Base-by-base conservation (phyloP, 2,888 invertebrate species). In the Pherbina coryleti region DNA sequence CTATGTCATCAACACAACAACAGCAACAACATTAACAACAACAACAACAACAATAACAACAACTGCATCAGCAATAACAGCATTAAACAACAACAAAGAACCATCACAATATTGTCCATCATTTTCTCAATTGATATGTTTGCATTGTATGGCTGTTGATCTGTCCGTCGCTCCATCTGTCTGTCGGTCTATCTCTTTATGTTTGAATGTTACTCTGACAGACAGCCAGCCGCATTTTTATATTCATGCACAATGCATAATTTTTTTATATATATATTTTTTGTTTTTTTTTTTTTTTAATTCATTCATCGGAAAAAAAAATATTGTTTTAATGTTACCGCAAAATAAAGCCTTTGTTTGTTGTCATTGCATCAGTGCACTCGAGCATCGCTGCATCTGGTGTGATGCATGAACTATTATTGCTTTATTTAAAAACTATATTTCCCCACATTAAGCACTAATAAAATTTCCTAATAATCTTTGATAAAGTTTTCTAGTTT, bases 121-220 rank as follows among this genome's bases (percentile, higher is more conserved):
- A 60, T 72, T 60, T 72, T 72, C 72, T 72, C 72, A 72, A 72
- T 57, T 60, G 44, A 72, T 72, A 72, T 72, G 72, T 72, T 72
- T 72, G 60, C 60, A 22, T 37, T 37, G 57, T 34, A 64, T 34
- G n/a, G n/a, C 64, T 17, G 9, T 17, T 64, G 64, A 31, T 28
- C 37, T 22, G 72, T 69, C 49, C 37, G 25, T 49, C 69, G 2
- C 11, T 69, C 25, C 9, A n/a, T 51, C 51, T 69, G 69, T 51
- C 53, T 70, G 69, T 28, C 69, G 25, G 51, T 51, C 51, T 53
- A 53, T n/a, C 22, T 67, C 22, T 8, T 49, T 28, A 28, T 34
- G 64, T 34, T n/a, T 64, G 9, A 11, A 44, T 44, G 44, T 44
- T 44, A 14, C 44, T 44, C 11, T 11, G 11, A 44, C 64, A 64